phyloP scores from a whole-genome alignment of 2,888 invertebrate species.

The Heterodera filipjevi region DNA sequence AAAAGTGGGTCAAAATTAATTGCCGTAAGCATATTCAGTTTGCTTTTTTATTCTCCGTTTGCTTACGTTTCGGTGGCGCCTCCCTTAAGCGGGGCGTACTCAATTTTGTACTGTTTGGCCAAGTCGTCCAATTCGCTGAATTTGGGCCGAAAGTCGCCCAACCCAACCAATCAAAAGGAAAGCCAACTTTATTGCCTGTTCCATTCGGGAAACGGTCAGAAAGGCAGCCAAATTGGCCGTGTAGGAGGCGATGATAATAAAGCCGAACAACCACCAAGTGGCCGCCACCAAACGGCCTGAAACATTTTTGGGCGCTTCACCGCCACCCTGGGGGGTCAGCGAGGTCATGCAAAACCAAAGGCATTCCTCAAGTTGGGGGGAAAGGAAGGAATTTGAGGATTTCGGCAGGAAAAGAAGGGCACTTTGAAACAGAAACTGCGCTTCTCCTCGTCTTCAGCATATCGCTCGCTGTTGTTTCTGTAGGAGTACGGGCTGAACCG shows the following conservation, averaged over 20 bases:
- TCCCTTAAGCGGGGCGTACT: slow-evolving; percentile 87
- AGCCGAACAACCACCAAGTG: slow-evolving; percentile 92
- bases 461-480: slow-evolving; percentile 85
- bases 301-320: slow-evolving; percentile 92
- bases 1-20: too few relatives aligned
- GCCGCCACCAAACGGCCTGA: slow-evolving; percentile 92
- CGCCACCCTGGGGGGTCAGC: slow-evolving; percentile 89
- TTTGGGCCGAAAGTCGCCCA: not conserved
- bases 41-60: not conserved
- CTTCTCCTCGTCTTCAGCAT: slow-evolving; percentile 74
- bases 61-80: slow-evolving; percentile 88
- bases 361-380: not conserved
- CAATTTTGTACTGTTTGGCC: slow-evolving; percentile 91
- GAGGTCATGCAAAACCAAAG: slow-evolving; percentile 94
- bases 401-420: too few relatives aligned
- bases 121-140: slow-evolving; percentile 78
- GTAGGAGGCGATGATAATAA: slow-evolving; percentile 97
- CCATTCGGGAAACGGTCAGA: slow-evolving; percentile 75
- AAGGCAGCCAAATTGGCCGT: slow-evolving; percentile 97
- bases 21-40: too few relatives aligned
- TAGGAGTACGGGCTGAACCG: slow-evolving; percentile 96
- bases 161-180: not conserved
- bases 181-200: slow-evolving; percentile 58
- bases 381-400: too few relatives aligned
- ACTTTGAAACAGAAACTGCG: slow-evolving; percentile 92